Percentiles rank a stretch among this genome's conserved stretches.
phyloP scores from a whole-genome alignment of 2,888 invertebrate species.

The Luperina nickerlii region DNA sequence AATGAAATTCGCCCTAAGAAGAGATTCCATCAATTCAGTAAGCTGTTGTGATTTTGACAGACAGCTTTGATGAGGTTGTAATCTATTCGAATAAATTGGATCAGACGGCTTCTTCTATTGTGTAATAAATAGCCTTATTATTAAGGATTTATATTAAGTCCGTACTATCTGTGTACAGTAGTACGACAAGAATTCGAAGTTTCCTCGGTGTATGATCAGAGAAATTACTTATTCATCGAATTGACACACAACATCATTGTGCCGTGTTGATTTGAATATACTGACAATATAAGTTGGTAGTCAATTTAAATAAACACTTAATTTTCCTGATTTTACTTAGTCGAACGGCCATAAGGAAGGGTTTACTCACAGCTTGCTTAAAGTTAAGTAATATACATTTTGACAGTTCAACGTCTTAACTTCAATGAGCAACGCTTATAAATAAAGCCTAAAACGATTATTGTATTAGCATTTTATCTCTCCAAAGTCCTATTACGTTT shows the following conservation, averaged over 20 bases:
- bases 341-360: not conserved
- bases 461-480: not conserved
- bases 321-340: not conserved
- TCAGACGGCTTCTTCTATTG: constrained; percentile 40
- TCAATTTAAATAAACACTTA: not conserved
- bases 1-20: not conserved
- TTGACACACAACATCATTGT: not conserved
- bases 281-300: no score
- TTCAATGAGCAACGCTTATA: not conserved
- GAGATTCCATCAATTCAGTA: constrained; percentile 14
- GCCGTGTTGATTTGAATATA: not conserved
- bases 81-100: constrained; percentile 63
- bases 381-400: not conserved
- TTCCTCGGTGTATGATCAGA: not conserved
- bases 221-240: not conserved
- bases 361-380: not conserved
- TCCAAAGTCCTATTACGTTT: not conserved
- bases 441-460: not conserved
- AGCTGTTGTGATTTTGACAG: constrained; percentile 42
- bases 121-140: constrained; percentile 53
- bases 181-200: constrained; percentile 13
- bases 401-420: not conserved
- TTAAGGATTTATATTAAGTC: constrained; percentile 52
- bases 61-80: constrained; percentile 42
- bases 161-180: constrained; percentile 31